These are phyloP conservation scores for Actinemys pallida DNA, from an alignment of 2,113 vertebrate genomes.

Conservation along the genomic window DNA sequence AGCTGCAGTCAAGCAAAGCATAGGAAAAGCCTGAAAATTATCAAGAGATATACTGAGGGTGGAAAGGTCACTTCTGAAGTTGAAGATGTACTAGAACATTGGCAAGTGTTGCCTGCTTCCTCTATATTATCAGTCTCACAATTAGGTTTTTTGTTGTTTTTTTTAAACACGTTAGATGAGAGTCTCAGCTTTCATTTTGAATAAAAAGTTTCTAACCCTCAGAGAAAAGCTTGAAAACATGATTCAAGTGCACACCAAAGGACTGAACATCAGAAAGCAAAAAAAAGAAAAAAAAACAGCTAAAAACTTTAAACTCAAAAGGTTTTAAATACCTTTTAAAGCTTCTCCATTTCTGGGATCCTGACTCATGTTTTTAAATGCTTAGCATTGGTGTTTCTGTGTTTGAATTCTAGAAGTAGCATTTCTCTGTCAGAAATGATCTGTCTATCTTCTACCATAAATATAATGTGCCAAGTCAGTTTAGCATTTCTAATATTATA, in stretches of 20 bases:
- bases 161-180: background rate
- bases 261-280: background rate
- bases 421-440: constrained; percentile 44
- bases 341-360: background rate
- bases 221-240: background rate
- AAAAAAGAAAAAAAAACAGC: background rate
- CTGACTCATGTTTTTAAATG: constrained; percentile 15
- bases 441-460: background rate
- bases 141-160: background rate
- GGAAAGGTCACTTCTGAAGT: background rate
- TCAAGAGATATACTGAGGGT: background rate
- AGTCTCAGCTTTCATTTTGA: background rate
- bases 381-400: background rate
- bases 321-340: background rate
- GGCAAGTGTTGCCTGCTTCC: background rate
- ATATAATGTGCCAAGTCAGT: constrained; percentile 30
- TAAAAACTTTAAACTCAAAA: background rate
- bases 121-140: background rate
- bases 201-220: background rate
- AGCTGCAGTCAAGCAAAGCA: background rate
- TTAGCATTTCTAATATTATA: constrained; percentile 24
- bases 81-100: background rate
- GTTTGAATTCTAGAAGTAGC: constrained; percentile 31
- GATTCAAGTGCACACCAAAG: background rate
- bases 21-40: background rate